Percentiles rank a stretch among this genome's conserved stretches.
Conservation (phyloP, 2,888 invertebrate species). For the Melinopterus prodromus region DNA sequence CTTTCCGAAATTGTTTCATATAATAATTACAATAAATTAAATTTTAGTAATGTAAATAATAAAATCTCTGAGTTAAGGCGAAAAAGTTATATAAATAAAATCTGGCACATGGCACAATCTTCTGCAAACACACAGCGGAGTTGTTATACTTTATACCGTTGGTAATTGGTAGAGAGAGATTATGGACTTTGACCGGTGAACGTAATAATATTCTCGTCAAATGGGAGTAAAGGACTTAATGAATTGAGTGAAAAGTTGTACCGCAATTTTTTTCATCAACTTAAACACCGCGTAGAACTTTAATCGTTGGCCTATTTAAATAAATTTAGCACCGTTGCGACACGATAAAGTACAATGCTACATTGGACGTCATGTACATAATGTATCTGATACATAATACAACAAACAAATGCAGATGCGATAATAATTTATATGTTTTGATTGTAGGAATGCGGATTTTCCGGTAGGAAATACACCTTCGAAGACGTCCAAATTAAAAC, state of each 20-base stretch:
- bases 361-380: too few relatives aligned
- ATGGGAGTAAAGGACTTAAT: not conserved
- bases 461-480: conserved; percentile 77
- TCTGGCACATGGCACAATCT: not conserved
- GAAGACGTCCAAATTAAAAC: conserved; percentile 70
- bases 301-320: not conserved
- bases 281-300: not conserved
- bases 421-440: conserved; percentile 1
- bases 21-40: too few relatives aligned
- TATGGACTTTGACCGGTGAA: not conserved
- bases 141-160: not conserved
- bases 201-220: not conserved
- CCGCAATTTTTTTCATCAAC: not conserved
- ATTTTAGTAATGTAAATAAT: too few relatives aligned
- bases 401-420: not conserved
- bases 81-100: not conserved
- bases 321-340: not conserved
- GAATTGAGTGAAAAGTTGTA: not conserved
- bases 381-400: not conserved
- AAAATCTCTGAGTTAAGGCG: too few relatives aligned
- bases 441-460: conserved; percentile 75
- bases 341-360: not conserved
- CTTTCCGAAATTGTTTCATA: too few relatives aligned
- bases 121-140: not conserved
- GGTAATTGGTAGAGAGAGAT: not conserved